These are phyloP conservation scores for Zosterops pallidus DNA, from an alignment of 2,113 vertebrate species.

Conservation along the genomic window DNA sequence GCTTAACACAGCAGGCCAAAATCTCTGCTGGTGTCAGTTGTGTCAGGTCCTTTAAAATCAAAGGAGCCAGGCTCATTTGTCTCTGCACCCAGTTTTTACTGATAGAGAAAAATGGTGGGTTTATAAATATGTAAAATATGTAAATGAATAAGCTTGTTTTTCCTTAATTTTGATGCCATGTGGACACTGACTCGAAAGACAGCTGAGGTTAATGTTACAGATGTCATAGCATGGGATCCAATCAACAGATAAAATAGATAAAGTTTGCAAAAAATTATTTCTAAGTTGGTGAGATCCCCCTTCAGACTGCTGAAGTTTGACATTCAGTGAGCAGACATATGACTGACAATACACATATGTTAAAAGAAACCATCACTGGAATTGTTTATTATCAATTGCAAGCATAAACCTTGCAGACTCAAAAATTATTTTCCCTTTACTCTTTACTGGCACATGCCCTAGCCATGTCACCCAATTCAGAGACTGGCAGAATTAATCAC, in stretches of 20 bases:
- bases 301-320: not conserved
- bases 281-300: not conserved
- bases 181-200: not conserved
- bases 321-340: not conserved
- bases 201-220: not conserved
- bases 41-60: not conserved
- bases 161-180: constrained; percentile 4
- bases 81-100: not conserved
- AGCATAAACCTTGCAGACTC: not conserved
- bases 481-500: not conserved
- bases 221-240: not conserved
- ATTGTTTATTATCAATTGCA: not conserved
- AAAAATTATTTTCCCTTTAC: not conserved
- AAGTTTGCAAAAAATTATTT: not conserved
- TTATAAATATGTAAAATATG: constrained; percentile 38
- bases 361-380: not conserved
- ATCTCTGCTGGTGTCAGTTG: not conserved
- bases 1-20: not conserved
- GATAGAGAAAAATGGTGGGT: not conserved
- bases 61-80: not conserved
- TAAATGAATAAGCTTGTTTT: constrained; percentile 16
- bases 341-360: not conserved
- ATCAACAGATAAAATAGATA: not conserved
- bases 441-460: not conserved
- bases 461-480: fast-evolving